Evolutionary conservation across 2,888 invertebrate species (phyloP).

Genomic region (Ariolimax columbianus): DNA sequence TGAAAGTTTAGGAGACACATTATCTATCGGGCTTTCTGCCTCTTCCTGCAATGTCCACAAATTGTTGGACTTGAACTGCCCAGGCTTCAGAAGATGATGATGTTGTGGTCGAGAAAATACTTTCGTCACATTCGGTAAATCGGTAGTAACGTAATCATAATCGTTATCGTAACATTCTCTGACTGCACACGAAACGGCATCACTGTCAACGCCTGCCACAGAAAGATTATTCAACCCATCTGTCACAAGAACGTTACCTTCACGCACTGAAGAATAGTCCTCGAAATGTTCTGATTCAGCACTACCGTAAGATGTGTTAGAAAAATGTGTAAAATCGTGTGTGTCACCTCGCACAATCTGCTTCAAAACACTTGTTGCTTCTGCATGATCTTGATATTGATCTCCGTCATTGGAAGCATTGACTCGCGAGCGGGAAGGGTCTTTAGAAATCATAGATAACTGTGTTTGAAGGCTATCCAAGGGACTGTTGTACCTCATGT

Average conservation of each 20-base stretch:
- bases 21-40: conserved; percentile 43
- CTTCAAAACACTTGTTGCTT: conserved; percentile 40
- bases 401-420: neutral
- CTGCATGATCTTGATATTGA: conserved; percentile 46
- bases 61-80: conserved; percentile 42
- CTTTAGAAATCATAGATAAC: conserved; percentile 34
- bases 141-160: conserved; percentile 40
- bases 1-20: conserved; percentile 22
- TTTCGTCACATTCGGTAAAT: neutral
- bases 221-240: neutral
- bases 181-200: neutral
- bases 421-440: neutral
- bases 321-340: conserved; percentile 1
- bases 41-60: conserved; percentile 51
- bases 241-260: neutral
- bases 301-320: neutral
- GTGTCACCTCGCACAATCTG: conserved; percentile 34
- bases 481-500: neutral
- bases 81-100: conserved; percentile 33
- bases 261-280: neutral
- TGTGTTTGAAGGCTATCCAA: conserved; percentile 50
- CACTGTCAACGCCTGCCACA: neutral
- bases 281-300: neutral
- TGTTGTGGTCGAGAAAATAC: conserved; percentile 11
- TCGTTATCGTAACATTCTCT: conserved; percentile 39